A percentile compares a stretch with the other conserved stretches of the same genome.
Conservation (phyloP, 2,888 invertebrate genomes). For the Molorchus minor region DNA sequence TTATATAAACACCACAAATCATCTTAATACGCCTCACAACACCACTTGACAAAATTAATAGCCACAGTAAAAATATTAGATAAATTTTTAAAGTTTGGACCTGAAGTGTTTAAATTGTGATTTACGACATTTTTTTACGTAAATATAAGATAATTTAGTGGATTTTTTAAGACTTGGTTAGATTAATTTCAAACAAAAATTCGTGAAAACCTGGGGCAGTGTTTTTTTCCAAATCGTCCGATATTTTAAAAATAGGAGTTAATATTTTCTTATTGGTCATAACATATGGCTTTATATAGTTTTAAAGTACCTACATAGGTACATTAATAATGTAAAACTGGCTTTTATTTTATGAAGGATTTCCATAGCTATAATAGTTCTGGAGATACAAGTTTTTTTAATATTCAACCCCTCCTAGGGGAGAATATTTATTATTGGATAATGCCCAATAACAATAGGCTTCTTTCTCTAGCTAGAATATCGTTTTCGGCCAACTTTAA, state of each 20-base stretch:
- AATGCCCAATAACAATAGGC: too few species aligned
- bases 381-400: too few species aligned
- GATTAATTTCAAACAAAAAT: not conserved
- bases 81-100: constrained; percentile 19
- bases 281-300: too few species aligned
- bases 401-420: too few species aligned
- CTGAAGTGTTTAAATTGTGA: constrained; percentile 13
- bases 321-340: too few species aligned
- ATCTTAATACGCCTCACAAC: constrained; percentile 31
- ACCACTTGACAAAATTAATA: constrained; percentile 35
- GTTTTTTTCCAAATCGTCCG: not conserved
- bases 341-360: too few species aligned
- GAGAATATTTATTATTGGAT: too few species aligned
- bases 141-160: constrained; percentile 20
- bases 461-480: too few species aligned
- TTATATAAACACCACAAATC: constrained; percentile 39
- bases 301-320: too few species aligned
- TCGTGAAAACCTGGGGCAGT: not conserved
- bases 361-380: too few species aligned
- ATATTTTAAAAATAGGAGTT: constrained; percentile 1
- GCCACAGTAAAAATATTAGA: constrained; percentile 18
- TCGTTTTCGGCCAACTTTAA: too few species aligned
- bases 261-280: not conserved
- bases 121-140: constrained; percentile 15
- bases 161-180: constrained; percentile 2